Conservation (phyloP, 2,888 invertebrate species). For the Tiphia femorata region DNA sequence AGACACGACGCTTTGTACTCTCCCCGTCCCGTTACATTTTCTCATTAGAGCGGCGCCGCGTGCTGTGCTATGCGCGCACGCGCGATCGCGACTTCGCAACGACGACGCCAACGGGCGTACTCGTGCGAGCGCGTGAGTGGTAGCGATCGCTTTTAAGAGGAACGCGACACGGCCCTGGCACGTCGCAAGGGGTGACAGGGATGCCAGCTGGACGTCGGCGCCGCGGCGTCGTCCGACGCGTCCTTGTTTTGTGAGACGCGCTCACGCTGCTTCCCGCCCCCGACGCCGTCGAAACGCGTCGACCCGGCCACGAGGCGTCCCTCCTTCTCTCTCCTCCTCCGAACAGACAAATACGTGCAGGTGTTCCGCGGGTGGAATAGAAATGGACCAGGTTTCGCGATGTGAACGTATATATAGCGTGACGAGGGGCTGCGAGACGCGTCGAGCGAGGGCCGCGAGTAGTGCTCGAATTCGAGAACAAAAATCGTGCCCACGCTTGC, state of each 20-base stretch:
- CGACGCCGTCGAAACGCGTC: constrained; percentile 15
- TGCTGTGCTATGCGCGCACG: too few relatives aligned
- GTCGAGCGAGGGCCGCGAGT: not conserved
- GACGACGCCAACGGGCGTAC: too few relatives aligned
- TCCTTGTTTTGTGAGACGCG: constrained; percentile 47
- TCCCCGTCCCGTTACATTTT: too few relatives aligned
- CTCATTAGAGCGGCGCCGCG: too few relatives aligned
- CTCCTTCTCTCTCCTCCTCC: not conserved
- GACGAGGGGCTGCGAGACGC: not conserved
- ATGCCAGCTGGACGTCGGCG: constrained; percentile 60
- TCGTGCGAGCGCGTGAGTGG: too few relatives aligned
- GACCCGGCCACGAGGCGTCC: constrained; percentile 1
- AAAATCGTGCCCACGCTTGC: too few relatives aligned
- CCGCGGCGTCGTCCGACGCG: constrained; percentile 52
- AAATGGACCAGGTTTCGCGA: constrained; percentile 40
- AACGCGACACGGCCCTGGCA: constrained; percentile 31
- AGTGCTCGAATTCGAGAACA: too few relatives aligned
- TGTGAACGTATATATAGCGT: not conserved
- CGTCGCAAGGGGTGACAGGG: constrained; percentile 48
- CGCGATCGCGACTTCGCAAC: too few relatives aligned
- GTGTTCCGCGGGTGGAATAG: constrained; percentile 49
- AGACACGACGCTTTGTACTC: too few relatives aligned
- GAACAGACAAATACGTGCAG: constrained; percentile 40
- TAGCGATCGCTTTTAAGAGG: too few relatives aligned
- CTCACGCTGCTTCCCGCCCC: constrained; percentile 15